Percentiles rank a stretch among this genome's conserved stretches.
These are phyloP conservation scores for Drosophila nigromelanica DNA, from an alignment of 1,140 invertebrate species.

Conservation along the genomic window DNA sequence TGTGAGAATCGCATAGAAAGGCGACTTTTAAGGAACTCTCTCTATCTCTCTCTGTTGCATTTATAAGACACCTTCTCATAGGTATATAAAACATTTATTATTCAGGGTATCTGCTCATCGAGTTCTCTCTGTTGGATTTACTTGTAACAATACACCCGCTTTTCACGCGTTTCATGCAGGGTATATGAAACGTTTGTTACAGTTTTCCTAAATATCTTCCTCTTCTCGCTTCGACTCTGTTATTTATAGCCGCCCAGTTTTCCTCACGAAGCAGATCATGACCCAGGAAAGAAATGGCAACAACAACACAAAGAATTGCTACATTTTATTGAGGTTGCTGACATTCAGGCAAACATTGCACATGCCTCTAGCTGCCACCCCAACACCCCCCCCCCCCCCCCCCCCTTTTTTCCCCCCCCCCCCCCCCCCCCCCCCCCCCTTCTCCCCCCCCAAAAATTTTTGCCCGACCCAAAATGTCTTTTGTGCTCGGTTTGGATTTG, in stretches of 20 bases:
- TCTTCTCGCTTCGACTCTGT: constrained; percentile 23
- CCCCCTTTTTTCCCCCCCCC: no score
- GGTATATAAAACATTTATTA: no score
- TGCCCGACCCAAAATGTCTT: constrained; percentile 45
- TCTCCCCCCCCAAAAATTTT: constrained; percentile 1
- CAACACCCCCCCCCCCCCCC: background rate
- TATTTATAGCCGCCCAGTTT: constrained; percentile 67
- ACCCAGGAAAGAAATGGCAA: constrained; percentile 63
- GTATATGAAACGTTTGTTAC: constrained; percentile 29
- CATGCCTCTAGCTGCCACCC: constrained; percentile 35
- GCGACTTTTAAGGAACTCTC: background rate
- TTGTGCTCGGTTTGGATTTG: constrained; percentile 21
- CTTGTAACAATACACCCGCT: background rate
- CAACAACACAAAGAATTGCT: constrained; percentile 51
- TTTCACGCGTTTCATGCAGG: background rate
- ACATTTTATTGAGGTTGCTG: constrained; percentile 83
- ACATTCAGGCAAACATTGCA: constrained; percentile 66
- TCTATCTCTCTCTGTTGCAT: no score
- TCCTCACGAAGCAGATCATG: constrained; percentile 72
- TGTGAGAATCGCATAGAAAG: no score
- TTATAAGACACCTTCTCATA: no score
- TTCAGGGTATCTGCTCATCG: background rate
- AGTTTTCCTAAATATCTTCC: constrained; percentile 31
- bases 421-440: background rate
- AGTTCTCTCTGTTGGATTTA: background rate